Percentiles rank a stretch among this genome's conserved stretches.
Conservation (phyloP, 1,140 invertebrate species). For the Aphelinus atriplicis region DNA sequence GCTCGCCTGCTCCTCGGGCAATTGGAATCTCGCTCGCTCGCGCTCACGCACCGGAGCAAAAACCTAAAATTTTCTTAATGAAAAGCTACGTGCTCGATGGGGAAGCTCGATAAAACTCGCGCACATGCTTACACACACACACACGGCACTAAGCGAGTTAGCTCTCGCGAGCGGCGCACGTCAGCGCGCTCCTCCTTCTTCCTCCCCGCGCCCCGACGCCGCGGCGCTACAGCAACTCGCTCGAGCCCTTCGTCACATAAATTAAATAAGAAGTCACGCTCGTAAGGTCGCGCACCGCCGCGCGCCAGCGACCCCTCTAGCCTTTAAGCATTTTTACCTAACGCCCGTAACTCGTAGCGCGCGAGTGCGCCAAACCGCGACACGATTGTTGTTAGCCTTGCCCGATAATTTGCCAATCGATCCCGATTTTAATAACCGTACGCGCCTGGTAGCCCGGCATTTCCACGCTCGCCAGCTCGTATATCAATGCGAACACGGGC, state of each 20-base stretch:
- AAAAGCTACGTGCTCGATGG: slow-evolving; percentile 28
- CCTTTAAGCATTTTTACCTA: slow-evolving; percentile 34
- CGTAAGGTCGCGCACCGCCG: not conserved
- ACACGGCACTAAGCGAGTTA: not conserved
- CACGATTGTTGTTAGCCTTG: slow-evolving; percentile 41
- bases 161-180: not conserved
- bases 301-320: not conserved
- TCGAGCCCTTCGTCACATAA: slow-evolving; percentile 33
- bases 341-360: slow-evolving; percentile 33
- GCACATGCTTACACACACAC: not conserved
- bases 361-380: not conserved
- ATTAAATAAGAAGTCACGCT: slow-evolving; percentile 35
- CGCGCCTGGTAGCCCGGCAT: slow-evolving; percentile 2
- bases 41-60: too few species aligned
- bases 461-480: slow-evolving; percentile 19
- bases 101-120: slow-evolving; percentile 23
- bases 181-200: slow-evolving; percentile 17
- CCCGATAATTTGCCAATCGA: slow-evolving; percentile 40
- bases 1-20: too few species aligned
- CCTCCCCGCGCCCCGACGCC: not conserved
- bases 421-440: slow-evolving; percentile 36
- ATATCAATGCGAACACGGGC: slow-evolving; percentile 27
- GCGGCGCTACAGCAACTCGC: not conserved
- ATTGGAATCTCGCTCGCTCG: too few species aligned
- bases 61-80: slow-evolving; percentile 25